Conservation (phyloP, 2,797 vertebrate species). For the Pipistrellus pipistrellus region DNA sequence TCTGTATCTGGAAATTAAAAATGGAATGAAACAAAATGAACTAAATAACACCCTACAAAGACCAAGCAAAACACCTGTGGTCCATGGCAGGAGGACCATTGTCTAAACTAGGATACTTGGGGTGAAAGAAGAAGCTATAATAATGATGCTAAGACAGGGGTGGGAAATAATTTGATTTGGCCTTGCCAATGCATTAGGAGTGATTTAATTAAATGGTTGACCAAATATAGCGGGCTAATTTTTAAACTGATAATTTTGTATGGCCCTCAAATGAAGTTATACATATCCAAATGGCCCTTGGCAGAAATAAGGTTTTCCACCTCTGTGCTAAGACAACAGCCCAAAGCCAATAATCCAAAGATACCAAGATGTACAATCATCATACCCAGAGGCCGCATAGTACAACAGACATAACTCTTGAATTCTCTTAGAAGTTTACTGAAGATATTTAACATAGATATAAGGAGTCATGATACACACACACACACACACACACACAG, state of each 20-base stretch:
- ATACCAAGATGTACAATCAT: slow-evolving; percentile 12
- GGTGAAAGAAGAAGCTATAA: slow-evolving; percentile 28
- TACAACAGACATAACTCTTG: neutral
- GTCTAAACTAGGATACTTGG: slow-evolving; percentile 16
- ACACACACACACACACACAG: neutral
- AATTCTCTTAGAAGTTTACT: slow-evolving; percentile 45
- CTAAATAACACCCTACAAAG: neutral
- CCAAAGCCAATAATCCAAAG: slow-evolving; percentile 8
- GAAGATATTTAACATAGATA: slow-evolving; percentile 15
- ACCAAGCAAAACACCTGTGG: slow-evolving; percentile 19
- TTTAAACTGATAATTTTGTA: no score
- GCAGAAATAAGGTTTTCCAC: no score
- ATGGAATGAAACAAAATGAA: slow-evolving; percentile 58
- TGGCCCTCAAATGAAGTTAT: no score
- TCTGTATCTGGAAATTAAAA: slow-evolving; percentile 51
- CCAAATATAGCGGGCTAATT: no score
- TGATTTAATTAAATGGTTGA: no score
- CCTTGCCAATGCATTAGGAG: no score
- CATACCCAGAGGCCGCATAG: neutral
- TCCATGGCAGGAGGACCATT: neutral
- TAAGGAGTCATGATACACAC: neutral
- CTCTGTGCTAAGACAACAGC: neutral
- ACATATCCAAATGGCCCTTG: no score
- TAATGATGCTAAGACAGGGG: neutral
- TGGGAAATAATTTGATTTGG: no score